Percentiles rank a stretch among this genome's conserved stretches.
Evolutionary conservation across 2,888 invertebrate species (phyloP).

Genomic region (Cephus pygmeus): DNA sequence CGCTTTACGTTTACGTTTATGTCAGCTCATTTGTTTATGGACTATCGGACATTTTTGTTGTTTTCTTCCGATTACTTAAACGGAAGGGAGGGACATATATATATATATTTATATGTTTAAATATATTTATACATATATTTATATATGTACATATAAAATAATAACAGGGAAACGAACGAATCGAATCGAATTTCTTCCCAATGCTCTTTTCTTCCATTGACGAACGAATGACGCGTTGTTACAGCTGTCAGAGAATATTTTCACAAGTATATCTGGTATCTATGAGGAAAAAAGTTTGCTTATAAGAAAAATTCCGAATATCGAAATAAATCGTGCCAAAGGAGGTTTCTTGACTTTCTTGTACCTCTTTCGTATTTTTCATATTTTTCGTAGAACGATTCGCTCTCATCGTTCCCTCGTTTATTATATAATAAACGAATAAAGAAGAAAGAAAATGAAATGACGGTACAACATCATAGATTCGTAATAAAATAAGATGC

Average conservation of each 20-base stretch:
- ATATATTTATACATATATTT: too few relatives aligned
- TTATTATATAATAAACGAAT: not conserved
- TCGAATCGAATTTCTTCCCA: not conserved
- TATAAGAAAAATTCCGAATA: not conserved
- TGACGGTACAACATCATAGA: not conserved
- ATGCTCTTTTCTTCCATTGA: not conserved
- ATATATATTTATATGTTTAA: not conserved
- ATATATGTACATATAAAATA: not conserved
- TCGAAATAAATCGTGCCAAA: slow-evolving; percentile 1
- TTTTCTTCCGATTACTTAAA: not conserved
- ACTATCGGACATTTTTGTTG: not conserved
- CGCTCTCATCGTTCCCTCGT: not conserved
- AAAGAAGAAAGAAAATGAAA: not conserved
- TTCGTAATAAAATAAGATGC: slow-evolving; percentile 5
- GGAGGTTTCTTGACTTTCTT: not conserved
- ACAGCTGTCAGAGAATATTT: not conserved
- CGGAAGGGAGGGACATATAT: slow-evolving; percentile 10
- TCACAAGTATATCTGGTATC: not conserved
- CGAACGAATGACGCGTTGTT: not conserved
- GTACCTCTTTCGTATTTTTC: not conserved
- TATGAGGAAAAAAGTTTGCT: not conserved
- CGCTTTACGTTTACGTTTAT: slow-evolving; percentile 15
- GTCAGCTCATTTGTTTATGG: not conserved
- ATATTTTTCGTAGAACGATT: not conserved
- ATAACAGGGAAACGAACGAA: not conserved